Evolutionary conservation across 2,113 vertebrate genomes (phyloP).

Genomic region (Synchiropus splendidus): DNA sequence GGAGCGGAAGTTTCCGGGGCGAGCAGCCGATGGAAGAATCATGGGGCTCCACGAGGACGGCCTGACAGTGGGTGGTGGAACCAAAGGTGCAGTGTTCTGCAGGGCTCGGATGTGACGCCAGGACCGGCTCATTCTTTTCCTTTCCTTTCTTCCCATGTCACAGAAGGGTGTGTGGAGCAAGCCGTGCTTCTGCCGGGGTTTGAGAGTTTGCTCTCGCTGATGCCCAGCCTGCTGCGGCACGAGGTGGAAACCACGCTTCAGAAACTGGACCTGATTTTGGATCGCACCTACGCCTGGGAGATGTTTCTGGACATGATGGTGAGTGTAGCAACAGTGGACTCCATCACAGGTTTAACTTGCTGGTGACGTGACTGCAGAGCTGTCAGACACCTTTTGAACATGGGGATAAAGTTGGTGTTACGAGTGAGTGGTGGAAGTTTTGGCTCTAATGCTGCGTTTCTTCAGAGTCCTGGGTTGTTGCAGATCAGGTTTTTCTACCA

Average conservation of each 20-base stretch:
- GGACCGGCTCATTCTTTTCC: too few species aligned
- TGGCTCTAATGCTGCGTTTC: too few species aligned
- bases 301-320: conserved; percentile 78
- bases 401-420: too few species aligned
- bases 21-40: conserved; percentile 49
- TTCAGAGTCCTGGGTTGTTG: too few species aligned
- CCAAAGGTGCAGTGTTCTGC: too few species aligned
- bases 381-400: too few species aligned
- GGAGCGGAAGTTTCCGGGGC: conserved; percentile 32
- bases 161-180: conserved; percentile 40
- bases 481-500: too few species aligned
- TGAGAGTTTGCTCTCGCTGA: conserved; percentile 35
- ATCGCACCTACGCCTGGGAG: conserved; percentile 69
- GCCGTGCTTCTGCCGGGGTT: conserved; percentile 39
- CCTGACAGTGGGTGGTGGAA: background rate
- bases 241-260: conserved; percentile 67
- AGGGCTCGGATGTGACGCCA: background rate
- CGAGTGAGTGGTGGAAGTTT: too few species aligned
- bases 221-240: conserved; percentile 49
- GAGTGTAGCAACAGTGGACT: background rate
- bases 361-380: too few species aligned
- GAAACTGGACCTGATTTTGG: conserved; percentile 63
- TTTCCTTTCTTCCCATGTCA: conserved; percentile 6
- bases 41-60: conserved; percentile 47
- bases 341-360: background rate